phyloP scores from a whole-genome alignment of 2,113 vertebrate species.

The Herpetotheres cachinnans region DNA sequence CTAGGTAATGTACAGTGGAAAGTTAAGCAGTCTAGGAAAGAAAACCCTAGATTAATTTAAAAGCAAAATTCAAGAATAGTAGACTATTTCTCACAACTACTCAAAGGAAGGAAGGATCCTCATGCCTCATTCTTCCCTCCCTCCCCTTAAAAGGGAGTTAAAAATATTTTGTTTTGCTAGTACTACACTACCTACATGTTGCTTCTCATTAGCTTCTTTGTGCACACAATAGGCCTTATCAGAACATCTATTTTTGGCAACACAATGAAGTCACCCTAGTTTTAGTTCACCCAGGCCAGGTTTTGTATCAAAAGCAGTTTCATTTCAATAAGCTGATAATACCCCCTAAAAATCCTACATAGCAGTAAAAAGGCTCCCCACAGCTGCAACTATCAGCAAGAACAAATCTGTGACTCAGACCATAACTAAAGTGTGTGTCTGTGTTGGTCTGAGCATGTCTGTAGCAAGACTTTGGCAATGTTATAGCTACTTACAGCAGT shows the following conservation, averaged over 20 bases:
- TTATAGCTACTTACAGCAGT: background rate
- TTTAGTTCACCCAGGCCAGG: background rate
- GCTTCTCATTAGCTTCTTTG: background rate
- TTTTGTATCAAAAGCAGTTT: background rate
- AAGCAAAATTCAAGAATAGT: background rate
- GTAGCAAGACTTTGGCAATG: background rate
- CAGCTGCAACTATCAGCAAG: background rate
- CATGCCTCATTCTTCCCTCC: background rate
- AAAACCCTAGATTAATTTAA: background rate
- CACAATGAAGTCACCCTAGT: background rate
- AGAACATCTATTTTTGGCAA: background rate
- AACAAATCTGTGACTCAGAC: background rate
- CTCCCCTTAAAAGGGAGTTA: background rate
- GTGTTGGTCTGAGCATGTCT: background rate
- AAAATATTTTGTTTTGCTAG: background rate
- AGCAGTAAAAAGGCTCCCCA: background rate
- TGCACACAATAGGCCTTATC: background rate
- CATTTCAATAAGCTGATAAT: background rate
- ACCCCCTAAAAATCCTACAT: background rate
- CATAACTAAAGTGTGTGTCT: background rate
- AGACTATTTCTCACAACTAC: background rate
- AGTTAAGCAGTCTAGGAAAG: background rate
- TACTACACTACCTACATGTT: background rate
- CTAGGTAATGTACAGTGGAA: background rate
- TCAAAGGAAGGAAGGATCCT: background rate